Percentiles rank a stretch among this genome's conserved stretches.
Evolutionary conservation across 2,797 vertebrate genomes (phyloP).

Genomic region (Paguma larvata): DNA sequence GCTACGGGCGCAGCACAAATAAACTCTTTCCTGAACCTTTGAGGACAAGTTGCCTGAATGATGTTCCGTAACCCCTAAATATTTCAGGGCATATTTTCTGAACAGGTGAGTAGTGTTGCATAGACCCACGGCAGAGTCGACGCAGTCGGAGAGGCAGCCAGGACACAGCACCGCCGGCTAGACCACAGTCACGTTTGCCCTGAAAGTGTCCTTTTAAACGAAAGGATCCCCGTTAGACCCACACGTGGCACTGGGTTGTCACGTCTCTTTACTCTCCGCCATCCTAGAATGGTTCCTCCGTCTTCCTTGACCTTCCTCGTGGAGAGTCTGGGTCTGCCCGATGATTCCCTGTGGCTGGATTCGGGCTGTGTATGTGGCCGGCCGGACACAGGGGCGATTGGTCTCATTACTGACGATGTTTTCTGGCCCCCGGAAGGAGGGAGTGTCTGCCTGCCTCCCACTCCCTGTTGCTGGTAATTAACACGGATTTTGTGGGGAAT

Average conservation of each 20-base stretch:
- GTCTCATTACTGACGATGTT: not conserved
- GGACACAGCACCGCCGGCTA: accelerated
- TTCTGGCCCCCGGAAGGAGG: no score
- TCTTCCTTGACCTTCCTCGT: not conserved
- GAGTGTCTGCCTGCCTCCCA: not conserved
- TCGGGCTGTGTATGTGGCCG: not conserved
- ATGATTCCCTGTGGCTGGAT: accelerated
- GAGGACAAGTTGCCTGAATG: not conserved
- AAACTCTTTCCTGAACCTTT: not conserved
- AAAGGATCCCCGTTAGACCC: not conserved
- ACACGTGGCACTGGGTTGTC: accelerated
- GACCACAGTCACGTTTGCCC: accelerated
- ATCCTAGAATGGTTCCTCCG: no score
- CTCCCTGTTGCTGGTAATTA: not conserved
- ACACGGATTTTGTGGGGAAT: no score
- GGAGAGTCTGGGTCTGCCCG: not conserved
- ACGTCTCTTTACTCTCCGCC: accelerated
- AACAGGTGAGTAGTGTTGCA: accelerated
- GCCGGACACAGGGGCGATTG: accelerated
- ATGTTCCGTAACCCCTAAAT: no score
- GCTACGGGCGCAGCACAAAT: no score
- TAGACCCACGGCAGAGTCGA: accelerated
- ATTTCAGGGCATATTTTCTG: not conserved
- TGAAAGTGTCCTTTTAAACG: not conserved
- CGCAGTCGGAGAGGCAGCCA: not conserved